Evolutionary conservation across 2,113 vertebrate genomes (phyloP), one percentile per base, ranked within the genome.

Genomic region (Terrapene triunguis): DNA sequence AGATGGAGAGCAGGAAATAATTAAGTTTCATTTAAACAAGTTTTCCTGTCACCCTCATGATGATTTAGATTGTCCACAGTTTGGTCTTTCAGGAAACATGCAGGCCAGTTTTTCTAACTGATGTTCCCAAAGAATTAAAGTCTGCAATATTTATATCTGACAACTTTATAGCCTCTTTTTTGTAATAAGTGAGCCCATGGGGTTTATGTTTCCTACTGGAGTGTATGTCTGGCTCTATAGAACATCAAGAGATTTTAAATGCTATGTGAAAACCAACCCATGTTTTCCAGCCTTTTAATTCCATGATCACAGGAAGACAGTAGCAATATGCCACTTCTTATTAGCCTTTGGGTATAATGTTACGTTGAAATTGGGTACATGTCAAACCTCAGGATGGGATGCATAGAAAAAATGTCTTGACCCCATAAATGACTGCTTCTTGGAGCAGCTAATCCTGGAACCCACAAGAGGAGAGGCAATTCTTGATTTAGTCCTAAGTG

Each of bases 1-100:
- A 78, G 55, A 82, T 35, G 42, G 12, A 93, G 93, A 91, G 38
- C 79, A 91, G 83, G 22, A 94, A 94, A 89, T 21, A 86, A 57
- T 29, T 7, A 53, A 17, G 78, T 83, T 79, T 89, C 7, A 29
- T 81, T 97, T 93, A 79, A 82, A 95, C 88, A 62, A 32, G 8
- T 79, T 14, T 6, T 25, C 1, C 16, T 74, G 81, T 89, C 94
- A 48, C 2, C 4, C 69, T 87, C 4, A 27, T 76, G 19, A 1
- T 88, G 4, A 29, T 48, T 93, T 57, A 83, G 29, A 78, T 2
- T 84, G 29, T 72, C 74, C 80, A 10, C 16, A 35, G 27, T 27
- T 65, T 79, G 44, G 72, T 72, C 19, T 95, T 93, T 51, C 35
- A 86, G 44, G 90, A 96, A 80, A 12, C 24, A 57, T 10, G 50